These are phyloP conservation scores for Bombus superbus DNA, from an alignment of 1,140 invertebrate genomes.

Conservation along the genomic window DNA sequence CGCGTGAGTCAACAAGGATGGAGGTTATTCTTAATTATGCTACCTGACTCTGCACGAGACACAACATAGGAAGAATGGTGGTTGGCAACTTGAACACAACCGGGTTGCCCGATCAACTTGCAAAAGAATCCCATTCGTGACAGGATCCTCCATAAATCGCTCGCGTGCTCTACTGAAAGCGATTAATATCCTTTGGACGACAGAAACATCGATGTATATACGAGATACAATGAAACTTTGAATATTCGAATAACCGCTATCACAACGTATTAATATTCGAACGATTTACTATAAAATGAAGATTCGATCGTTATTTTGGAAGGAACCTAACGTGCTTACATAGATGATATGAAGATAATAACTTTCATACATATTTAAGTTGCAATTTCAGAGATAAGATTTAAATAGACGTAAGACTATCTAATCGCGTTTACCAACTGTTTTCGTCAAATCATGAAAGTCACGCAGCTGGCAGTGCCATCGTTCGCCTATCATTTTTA, in stretches of 20 bases:
- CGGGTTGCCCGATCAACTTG: constrained; percentile 47
- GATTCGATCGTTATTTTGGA: neutral
- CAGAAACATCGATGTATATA: neutral
- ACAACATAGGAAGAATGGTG: constrained; percentile 40
- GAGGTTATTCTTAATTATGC: constrained; percentile 64
- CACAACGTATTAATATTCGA: neutral
- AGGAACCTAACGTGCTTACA: neutral
- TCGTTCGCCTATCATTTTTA: constrained; percentile 32
- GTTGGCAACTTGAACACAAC: constrained; percentile 46
- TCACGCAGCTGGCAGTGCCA: constrained; percentile 55
- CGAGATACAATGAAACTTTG: neutral
- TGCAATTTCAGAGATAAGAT: neutral
- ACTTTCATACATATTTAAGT: neutral
- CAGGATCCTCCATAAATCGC: neutral
- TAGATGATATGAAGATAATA: neutral
- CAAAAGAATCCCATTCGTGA: constrained; percentile 49
- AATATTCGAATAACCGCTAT: neutral
- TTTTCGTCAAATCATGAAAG: constrained; percentile 37
- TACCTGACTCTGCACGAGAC: constrained; percentile 49
- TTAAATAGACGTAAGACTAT: neutral
- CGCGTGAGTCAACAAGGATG: constrained; percentile 48
- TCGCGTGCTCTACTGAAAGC: neutral
- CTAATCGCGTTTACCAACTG: constrained; percentile 13
- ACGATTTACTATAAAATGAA: neutral
- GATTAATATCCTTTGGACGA: constrained; percentile 18